phyloP scores from a whole-genome alignment of 2,113 vertebrate genomes.

The Pseudonaja textilis region DNA sequence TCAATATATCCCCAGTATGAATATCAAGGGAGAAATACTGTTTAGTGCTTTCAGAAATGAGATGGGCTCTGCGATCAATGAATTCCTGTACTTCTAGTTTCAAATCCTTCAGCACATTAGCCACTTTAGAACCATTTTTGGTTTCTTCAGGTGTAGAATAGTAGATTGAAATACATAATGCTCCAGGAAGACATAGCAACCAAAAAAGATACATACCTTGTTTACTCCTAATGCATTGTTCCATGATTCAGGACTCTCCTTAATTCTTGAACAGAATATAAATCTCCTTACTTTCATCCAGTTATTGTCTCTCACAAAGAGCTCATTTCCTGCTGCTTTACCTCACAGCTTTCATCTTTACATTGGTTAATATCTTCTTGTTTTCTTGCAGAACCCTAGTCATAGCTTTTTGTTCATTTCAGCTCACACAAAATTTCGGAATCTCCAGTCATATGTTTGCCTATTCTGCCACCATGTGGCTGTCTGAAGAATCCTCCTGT shows the following conservation, averaged over 20 bases:
- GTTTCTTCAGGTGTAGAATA: slow-evolving; percentile 75
- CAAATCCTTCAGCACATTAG: slow-evolving; percentile 64
- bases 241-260: background rate
- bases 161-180: slow-evolving; percentile 49
- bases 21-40: slow-evolving; percentile 69
- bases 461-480: background rate
- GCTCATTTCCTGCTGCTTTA: slow-evolving; percentile 59
- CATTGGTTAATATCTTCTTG: background rate
- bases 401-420: background rate
- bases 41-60: slow-evolving; percentile 69
- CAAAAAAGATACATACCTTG: slow-evolving; percentile 51
- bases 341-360: background rate
- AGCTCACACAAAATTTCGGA: background rate
- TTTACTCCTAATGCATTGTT: slow-evolving; percentile 18
- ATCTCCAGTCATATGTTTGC: background rate
- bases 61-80: slow-evolving; percentile 63
- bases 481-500: background rate
- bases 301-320: slow-evolving; percentile 68
- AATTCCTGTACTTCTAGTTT: slow-evolving; percentile 71
- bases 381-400: background rate
- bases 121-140: slow-evolving; percentile 65
- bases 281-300: no score
- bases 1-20: slow-evolving; percentile 69
- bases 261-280: background rate
- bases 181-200: slow-evolving; percentile 15